Evolutionary conservation across 2,113 vertebrate genomes (phyloP).

Genomic region (Ranitomeya variabilis): DNA sequence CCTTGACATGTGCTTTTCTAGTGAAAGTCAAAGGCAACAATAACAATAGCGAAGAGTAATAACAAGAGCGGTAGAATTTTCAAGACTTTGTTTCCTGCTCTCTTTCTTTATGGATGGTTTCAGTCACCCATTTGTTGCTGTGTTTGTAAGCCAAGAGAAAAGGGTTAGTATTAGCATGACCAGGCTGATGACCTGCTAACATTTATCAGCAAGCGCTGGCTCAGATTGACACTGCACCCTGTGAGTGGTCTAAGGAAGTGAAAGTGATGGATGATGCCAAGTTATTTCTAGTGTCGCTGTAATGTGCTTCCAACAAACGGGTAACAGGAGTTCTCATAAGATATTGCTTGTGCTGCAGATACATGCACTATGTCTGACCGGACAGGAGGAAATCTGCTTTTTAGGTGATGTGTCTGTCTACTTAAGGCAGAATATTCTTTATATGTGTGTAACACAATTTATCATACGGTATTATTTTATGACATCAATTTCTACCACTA

Average conservation of each 20-base stretch:
- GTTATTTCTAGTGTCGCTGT: not conserved
- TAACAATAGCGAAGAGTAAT: not conserved
- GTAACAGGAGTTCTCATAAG: not conserved
- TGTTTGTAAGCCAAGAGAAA: slow-evolving; percentile 26
- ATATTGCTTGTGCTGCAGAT: not conserved
- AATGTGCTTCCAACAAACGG: not conserved
- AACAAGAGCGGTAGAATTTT: not conserved
- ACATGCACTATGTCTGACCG: not conserved
- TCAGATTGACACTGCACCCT: slow-evolving; percentile 23
- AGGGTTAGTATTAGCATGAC: slow-evolving; percentile 40
- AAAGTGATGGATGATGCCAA: slow-evolving; percentile 28
- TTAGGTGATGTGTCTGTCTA: not conserved
- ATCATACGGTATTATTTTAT: no score
- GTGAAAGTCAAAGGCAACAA: not conserved
- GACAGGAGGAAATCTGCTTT: not conserved
- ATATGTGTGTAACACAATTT: not conserved
- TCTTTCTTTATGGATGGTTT: not conserved
- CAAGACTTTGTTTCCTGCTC: not conserved
- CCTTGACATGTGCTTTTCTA: not conserved
- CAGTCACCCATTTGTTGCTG: slow-evolving; percentile 8
- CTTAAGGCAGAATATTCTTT: not conserved
- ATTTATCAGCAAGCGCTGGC: slow-evolving; percentile 28
- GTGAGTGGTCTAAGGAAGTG: slow-evolving; percentile 30
- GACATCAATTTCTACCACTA: no score
- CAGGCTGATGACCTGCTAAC: slow-evolving; percentile 18